Evolutionary conservation across 2,113 vertebrate genomes (phyloP).

Genomic region (Onychostruthus taczanowskii): DNA sequence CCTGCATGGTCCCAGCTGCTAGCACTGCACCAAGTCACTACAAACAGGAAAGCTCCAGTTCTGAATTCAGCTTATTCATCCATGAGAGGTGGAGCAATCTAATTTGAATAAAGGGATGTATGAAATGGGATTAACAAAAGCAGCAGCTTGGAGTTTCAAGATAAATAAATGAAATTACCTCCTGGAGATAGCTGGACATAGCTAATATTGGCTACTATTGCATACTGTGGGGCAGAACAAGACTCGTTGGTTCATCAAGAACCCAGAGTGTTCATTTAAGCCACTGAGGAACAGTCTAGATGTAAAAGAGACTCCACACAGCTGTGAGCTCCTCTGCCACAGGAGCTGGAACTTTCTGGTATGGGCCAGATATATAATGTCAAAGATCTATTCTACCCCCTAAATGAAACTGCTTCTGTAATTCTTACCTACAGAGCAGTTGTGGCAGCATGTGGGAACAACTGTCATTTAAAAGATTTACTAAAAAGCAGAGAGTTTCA

Average conservation of each 20-base stretch:
- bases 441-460: neutral
- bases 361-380: neutral
- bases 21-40: neutral
- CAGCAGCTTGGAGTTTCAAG: neutral
- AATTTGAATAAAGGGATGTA: neutral
- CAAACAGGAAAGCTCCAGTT: neutral
- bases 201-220: neutral
- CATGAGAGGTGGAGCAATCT: neutral
- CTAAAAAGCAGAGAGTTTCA: neutral
- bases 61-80: neutral
- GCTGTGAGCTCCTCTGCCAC: neutral
- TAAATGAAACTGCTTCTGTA: neutral
- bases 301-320: neutral
- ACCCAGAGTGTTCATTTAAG: neutral
- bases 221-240: neutral
- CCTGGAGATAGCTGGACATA: neutral
- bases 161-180: neutral
- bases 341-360: neutral
- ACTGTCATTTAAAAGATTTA: neutral
- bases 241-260: neutral
- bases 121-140: neutral
- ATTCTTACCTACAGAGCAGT: neutral
- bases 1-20: neutral
- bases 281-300: neutral
- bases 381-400: neutral